phyloP scores from a whole-genome alignment of 2,797 vertebrate species.

The Myiotriccus ornatus region DNA sequence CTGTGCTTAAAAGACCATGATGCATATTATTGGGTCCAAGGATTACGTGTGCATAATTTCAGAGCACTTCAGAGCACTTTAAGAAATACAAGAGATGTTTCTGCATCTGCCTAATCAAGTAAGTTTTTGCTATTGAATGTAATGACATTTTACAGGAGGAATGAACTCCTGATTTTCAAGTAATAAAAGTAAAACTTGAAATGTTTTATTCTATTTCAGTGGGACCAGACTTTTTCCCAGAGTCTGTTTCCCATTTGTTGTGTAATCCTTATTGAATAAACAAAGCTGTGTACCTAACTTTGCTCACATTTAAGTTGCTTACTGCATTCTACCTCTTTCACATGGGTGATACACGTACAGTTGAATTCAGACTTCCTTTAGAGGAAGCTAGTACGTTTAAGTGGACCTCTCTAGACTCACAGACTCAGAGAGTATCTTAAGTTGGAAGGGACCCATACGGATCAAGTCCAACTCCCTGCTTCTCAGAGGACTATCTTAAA shows the following conservation, averaged over 20 bases:
- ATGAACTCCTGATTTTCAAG: background rate
- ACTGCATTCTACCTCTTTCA: background rate
- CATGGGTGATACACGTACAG: accelerated
- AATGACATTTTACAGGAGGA: background rate
- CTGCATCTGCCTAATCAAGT: background rate
- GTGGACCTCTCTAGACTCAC: background rate
- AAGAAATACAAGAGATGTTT: background rate
- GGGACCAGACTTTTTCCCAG: background rate
- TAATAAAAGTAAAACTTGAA: background rate
- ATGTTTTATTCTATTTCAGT: background rate
- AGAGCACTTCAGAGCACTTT: background rate
- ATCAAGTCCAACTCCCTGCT: background rate
- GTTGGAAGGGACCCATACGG: background rate
- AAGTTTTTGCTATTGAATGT: background rate
- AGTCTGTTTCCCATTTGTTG: background rate
- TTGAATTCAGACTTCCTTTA: background rate
- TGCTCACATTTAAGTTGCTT: background rate
- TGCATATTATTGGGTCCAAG: accelerated
- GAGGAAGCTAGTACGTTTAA: background rate
- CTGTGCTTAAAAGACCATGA: background rate
- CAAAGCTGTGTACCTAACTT: background rate
- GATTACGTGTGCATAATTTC: background rate
- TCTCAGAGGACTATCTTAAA: background rate
- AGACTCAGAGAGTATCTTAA: background rate
- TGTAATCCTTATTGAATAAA: background rate